These are phyloP conservation scores for Cliona cf. orientalis DNA, from an alignment of 37 sponge, comb jelly and placozoan species.

Conservation along the genomic window DNA sequence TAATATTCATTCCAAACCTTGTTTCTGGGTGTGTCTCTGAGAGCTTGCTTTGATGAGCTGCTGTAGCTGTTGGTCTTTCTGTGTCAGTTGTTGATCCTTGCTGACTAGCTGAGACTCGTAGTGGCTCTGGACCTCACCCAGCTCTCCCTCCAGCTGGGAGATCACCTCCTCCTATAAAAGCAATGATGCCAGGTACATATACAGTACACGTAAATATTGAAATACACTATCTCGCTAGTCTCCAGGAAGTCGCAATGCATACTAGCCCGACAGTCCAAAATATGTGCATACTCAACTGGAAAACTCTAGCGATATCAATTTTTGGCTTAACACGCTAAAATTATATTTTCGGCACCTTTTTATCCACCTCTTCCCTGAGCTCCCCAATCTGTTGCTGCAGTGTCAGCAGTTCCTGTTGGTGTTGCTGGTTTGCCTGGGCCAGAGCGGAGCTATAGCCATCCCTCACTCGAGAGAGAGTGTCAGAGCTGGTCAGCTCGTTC, in stretches of 20 bases:
- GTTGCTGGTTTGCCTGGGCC: constrained; percentile 6
- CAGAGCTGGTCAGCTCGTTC: constrained; percentile 14
- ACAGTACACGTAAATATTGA: too few relatives aligned
- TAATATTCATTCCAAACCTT: too few relatives aligned
- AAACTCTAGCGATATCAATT: too few relatives aligned
- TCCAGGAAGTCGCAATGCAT: too few relatives aligned
- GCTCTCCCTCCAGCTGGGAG: constrained; percentile 10
- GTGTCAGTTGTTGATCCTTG: not conserved
- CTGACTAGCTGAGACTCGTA: not conserved
- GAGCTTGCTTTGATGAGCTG: too few relatives aligned
- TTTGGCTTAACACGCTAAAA: not conserved
- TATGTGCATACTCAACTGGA: too few relatives aligned
- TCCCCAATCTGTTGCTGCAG: not conserved
- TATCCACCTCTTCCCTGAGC: constrained; percentile 3
- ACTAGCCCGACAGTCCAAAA: too few relatives aligned
- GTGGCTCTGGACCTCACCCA: not conserved
- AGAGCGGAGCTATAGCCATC: constrained; percentile 32
- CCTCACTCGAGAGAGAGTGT: constrained; percentile 12
- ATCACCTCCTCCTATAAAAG: constrained; percentile 5
- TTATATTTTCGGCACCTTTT: constrained; percentile 1
- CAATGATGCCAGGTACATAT: too few relatives aligned
- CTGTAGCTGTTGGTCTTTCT: too few relatives aligned
- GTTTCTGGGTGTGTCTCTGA: too few relatives aligned
- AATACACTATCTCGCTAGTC: too few relatives aligned
- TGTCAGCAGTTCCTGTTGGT: not conserved